Evolutionary conservation across 92 coral and sea anemone species (phyloP).

Genomic region (Bergia sp.): DNA sequence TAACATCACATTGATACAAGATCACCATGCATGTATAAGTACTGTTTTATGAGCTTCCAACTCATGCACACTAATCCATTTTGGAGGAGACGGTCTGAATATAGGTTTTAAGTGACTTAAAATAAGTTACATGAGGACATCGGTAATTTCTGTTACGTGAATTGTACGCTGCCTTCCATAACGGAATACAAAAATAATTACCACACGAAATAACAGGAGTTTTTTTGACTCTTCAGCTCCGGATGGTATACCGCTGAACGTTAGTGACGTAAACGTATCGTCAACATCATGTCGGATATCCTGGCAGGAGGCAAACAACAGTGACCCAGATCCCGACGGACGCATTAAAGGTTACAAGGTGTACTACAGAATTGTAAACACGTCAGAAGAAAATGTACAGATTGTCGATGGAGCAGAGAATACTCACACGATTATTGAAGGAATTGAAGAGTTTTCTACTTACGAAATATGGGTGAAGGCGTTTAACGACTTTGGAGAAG

Average conservation of each 20-base stretch:
- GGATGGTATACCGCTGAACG: conserved; percentile 23
- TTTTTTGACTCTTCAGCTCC: conserved; percentile 11
- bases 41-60: too few relatives aligned
- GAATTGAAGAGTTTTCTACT: conserved; percentile 17
- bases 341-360: conserved; percentile 22
- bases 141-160: too few relatives aligned
- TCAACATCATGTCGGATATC: conserved; percentile 25
- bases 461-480: conserved; percentile 20
- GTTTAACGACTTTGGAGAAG: conserved; percentile 8
- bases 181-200: too few relatives aligned
- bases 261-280: conserved; percentile 17
- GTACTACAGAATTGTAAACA: conserved; percentile 14
- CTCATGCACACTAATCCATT: too few relatives aligned
- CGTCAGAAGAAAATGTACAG: neutral
- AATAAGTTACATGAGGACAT: too few relatives aligned
- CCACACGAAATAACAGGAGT: neutral
- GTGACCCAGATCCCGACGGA: conserved; percentile 28
- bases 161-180: too few relatives aligned
- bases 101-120: too few relatives aligned
- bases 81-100: too few relatives aligned
- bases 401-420: conserved; percentile 2
- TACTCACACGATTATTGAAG: conserved; percentile 10
- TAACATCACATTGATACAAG: too few relatives aligned
- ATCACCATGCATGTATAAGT: too few relatives aligned
- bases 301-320: conserved; percentile 33